Percentiles rank a stretch among this genome's conserved stretches.
Evolutionary conservation across 2,113 vertebrate genomes (phyloP).

Genomic region (Phyllopteryx taeniolatus): DNA sequence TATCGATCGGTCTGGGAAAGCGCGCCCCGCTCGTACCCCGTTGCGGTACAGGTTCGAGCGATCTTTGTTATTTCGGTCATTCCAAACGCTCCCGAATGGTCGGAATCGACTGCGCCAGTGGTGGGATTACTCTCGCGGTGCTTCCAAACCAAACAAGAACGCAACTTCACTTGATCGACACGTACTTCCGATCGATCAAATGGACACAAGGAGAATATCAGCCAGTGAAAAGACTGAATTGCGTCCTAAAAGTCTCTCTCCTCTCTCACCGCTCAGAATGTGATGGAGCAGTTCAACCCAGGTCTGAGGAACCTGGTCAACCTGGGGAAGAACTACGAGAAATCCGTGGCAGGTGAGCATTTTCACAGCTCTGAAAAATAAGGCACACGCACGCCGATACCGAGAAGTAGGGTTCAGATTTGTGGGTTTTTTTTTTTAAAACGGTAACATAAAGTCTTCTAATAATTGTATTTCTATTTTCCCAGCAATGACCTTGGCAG

Average conservation of each 20-base stretch:
- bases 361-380: neutral
- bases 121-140: no score
- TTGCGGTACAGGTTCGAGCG: no score
- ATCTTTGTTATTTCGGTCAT: no score
- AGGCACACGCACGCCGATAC: neutral
- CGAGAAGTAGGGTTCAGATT: neutral
- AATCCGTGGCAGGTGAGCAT: conserved; percentile 89
- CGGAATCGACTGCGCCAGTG: no score
- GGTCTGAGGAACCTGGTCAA: conserved; percentile 94
- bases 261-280: conserved; percentile 77
- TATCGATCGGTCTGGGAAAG: no score
- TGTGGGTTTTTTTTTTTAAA: neutral
- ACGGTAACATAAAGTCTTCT: neutral
- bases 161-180: no score
- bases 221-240: no score
- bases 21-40: no score
- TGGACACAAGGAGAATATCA: no score
- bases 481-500: conserved; percentile 87
- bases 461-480: conserved; percentile 33
- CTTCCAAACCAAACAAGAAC: no score
- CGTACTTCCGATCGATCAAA: no score
- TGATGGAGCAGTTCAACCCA: conserved; percentile 98
- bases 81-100: no score
- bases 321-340: conserved; percentile 96
- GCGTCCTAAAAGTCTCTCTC: neutral